Percentiles rank a stretch among this genome's conserved stretches.
phyloP scores from a whole-genome alignment of 1,140 invertebrate genomes.

The Coenobita brevimanus region DNA sequence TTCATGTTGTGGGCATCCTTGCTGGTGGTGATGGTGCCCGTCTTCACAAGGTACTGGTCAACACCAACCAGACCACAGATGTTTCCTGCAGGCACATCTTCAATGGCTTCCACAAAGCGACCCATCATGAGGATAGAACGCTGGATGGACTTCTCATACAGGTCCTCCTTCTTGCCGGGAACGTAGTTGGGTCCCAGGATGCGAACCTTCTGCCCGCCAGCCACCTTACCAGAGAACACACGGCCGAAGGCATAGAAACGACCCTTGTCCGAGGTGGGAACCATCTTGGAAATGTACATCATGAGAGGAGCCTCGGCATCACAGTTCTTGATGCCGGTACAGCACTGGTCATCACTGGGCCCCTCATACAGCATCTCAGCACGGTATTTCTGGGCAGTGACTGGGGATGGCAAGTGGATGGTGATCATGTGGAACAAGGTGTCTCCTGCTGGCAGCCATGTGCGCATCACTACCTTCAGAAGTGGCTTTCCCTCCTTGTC shows the following conservation, averaged over 20 bases:
- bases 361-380: conserved; percentile 99
- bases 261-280: conserved; percentile 99
- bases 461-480: conserved; percentile 97
- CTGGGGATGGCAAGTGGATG: conserved; percentile 98
- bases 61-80: conserved; percentile 99
- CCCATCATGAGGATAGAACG: conserved; percentile 99
- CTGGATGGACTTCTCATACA: conserved; percentile 99
- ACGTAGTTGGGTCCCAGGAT: conserved; percentile 99
- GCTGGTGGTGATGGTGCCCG: conserved; percentile 98
- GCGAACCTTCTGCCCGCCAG: conserved; percentile 95
- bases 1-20: conserved; percentile 99
- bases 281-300: conserved; percentile 99
- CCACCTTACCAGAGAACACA: conserved; percentile 97
- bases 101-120: conserved; percentile 98
- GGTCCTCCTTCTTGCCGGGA: conserved; percentile 99
- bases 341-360: conserved; percentile 97
- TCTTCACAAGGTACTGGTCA: conserved; percentile 99
- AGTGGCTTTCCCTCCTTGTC: conserved; percentile 96
- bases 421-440: conserved; percentile 99
- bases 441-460: conserved; percentile 99
- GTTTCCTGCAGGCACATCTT: conserved; percentile 99
- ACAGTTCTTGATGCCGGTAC: conserved; percentile 90
- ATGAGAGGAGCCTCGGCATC: conserved; percentile 97
- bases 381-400: conserved; percentile 98
- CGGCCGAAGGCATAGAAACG: conserved; percentile 99